Percentiles rank a stretch among this genome's conserved stretches.
Evolutionary conservation across 2,113 vertebrate species (phyloP).

Genomic region (Xenopus laevis): DNA sequence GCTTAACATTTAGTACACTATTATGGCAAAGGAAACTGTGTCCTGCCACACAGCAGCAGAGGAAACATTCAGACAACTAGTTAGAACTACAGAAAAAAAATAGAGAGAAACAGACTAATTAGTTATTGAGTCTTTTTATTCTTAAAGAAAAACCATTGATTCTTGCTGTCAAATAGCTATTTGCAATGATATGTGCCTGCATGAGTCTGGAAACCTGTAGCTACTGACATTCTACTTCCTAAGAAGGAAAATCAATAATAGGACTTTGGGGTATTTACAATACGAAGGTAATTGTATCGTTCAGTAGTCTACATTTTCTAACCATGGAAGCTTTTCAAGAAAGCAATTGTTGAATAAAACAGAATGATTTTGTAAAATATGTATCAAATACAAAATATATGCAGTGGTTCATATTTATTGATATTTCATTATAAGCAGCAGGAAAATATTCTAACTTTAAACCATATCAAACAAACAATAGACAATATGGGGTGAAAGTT

Average conservation of each 20-base stretch:
- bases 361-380: background rate
- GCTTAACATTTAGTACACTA: background rate
- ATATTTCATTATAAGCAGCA: too few relatives aligned
- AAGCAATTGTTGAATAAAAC: background rate
- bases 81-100: slow-evolving; percentile 53
- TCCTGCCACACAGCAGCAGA: slow-evolving; percentile 4
- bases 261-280: slow-evolving; percentile 18
- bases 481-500: too few relatives aligned
- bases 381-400: too few relatives aligned
- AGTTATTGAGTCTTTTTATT: slow-evolving; percentile 57
- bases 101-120: slow-evolving; percentile 62
- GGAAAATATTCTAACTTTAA: too few relatives aligned
- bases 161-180: slow-evolving; percentile 54
- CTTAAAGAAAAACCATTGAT: slow-evolving; percentile 56
- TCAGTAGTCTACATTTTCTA: slow-evolving; percentile 4
- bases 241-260: slow-evolving; percentile 28
- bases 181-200: slow-evolving; percentile 52
- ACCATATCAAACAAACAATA: too few relatives aligned
- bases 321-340: background rate
- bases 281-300: slow-evolving; percentile 1
- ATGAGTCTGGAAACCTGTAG: slow-evolving; percentile 38
- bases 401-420: too few relatives aligned
- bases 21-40: slow-evolving; percentile 11
- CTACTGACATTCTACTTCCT: slow-evolving; percentile 45
- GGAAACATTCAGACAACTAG: slow-evolving; percentile 28